Evolutionary conservation across 2,797 vertebrate genomes (phyloP).

Genomic region (Podarcis siculus): DNA sequence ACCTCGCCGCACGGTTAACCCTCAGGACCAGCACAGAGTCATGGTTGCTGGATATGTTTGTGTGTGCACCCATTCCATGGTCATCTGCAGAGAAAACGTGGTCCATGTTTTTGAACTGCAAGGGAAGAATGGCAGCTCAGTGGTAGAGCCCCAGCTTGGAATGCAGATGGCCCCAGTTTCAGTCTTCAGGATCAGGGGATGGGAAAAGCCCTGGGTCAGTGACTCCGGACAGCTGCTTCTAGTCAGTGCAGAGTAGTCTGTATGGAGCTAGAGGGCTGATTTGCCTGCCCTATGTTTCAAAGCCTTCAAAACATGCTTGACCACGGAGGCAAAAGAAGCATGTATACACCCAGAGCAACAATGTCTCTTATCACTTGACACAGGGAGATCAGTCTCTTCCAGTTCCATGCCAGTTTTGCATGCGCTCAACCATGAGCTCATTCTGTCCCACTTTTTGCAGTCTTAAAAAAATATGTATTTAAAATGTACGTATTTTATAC

Average conservation of each 20-base stretch:
- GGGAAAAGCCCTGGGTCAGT: background rate
- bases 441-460: no score
- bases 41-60: background rate
- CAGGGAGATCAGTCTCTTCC: no score
- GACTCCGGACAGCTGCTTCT: background rate
- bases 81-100: background rate
- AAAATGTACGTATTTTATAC: no score
- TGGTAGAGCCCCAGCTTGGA: background rate
- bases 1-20: no score
- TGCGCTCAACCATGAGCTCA: no score
- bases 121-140: no score
- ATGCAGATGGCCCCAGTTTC: background rate
- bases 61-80: background rate
- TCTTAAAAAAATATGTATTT: no score
- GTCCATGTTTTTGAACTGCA: background rate
- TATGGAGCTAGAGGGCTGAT: background rate
- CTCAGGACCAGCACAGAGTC: no score
- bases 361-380: no score
- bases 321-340: background rate
- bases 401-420: no score
- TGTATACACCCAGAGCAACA: background rate
- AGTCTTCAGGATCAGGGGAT: no score
- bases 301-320: background rate
- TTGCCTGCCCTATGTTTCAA: background rate
- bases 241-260: background rate